Conservation (phyloP, 2,888 invertebrate species). For the Cordilura impudica region DNA sequence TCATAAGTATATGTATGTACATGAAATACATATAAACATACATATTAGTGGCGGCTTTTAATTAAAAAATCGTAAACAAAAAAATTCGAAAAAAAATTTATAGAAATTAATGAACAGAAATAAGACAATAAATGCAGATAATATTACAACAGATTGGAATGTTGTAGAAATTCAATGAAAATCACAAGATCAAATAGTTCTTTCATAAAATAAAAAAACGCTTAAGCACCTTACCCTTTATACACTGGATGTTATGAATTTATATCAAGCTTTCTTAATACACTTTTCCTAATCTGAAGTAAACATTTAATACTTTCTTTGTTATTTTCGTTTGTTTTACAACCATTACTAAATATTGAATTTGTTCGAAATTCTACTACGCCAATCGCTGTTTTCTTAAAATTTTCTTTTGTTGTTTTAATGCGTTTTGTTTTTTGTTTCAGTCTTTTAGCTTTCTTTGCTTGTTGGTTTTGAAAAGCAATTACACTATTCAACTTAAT, state of each 20-base stretch:
- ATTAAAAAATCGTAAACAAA: neutral
- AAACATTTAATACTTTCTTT: neutral
- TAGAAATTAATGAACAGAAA: neutral
- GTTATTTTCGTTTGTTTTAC: no score
- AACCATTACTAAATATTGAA: neutral
- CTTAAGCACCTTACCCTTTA: neutral
- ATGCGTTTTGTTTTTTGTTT: neutral
- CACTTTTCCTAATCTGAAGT: neutral
- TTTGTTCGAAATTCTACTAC: neutral
- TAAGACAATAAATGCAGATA: neutral
- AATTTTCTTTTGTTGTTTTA: neutral
- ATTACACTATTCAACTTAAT: constrained; percentile 15
- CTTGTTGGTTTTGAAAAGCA: constrained; percentile 9
- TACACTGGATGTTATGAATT: no score
- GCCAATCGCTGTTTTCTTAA: neutral
- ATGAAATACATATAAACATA: no score
- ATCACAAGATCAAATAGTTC: constrained; percentile 50
- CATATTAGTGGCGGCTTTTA: neutral
- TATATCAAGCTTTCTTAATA: neutral
- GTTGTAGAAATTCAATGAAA: constrained; percentile 18
- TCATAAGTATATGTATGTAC: no score
- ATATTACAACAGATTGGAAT: neutral
- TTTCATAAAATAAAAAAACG: neutral
- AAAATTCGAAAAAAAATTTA: neutral
- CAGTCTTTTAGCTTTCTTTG: neutral